Evolutionary conservation across 1,140 invertebrate species (phyloP), one percentile per base, ranked within the genome.

Genomic region (Drosophila serrata): DNA sequence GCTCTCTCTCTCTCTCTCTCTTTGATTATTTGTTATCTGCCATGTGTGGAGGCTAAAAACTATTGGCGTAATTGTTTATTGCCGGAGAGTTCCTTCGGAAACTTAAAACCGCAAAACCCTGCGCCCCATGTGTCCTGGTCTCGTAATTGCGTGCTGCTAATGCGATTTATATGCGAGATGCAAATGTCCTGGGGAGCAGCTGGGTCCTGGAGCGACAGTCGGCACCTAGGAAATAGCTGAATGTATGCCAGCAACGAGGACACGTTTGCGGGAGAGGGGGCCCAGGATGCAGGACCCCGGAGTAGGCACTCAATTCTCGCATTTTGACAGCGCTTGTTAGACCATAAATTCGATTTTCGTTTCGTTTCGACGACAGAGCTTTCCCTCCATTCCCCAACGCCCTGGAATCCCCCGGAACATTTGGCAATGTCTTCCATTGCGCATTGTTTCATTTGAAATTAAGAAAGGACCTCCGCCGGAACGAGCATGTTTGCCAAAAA

Each of bases 101-200:
- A 60, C n/a, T 13, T n/a, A 11, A 8, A 40, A 33, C 19, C 64
- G 35, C 5, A 45, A 57, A 29, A 15, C 24, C 17, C 17, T 29
- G 22, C n/a, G 33, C 49, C 51, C 49, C 49, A 82, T 81, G 75
- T 82, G 76, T 60, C 39, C 61, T 42, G 75, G 59, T 51, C 63
- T 70, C 67, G 84, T 87, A 80, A 82, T 77, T 88, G 80, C 80
- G 73, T 80, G 63, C 74, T 70, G 60, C 72, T 87, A 87, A 87
- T 87, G 84, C 85, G 85, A 90, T 90, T 90, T 90, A 90, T 88
- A 90, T 90, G 85, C 85, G 63, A 81, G 74, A 79, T 85, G 81
- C 81, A 81, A 90, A 90, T 90, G 82, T 62, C 62, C 75, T 70
- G 64, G 39, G 48, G 27, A 57, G 74, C 75, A 77, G 43, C 42